Evolutionary conservation across 2,113 vertebrate species (phyloP).

Genomic region (Lagopus muta): DNA sequence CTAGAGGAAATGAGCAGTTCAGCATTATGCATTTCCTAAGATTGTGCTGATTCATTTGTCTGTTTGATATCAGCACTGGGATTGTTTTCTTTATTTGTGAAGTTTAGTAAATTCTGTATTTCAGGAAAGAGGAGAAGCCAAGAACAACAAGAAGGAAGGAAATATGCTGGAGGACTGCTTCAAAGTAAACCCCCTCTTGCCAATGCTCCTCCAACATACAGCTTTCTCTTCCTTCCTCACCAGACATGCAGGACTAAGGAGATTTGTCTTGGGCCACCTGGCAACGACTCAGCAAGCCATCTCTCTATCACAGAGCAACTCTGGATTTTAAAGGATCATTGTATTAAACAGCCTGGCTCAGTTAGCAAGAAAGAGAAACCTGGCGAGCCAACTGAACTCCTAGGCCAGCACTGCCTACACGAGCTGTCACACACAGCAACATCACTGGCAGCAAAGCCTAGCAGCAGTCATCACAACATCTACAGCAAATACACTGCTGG

Average conservation of each 20-base stretch:
- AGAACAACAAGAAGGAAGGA: neutral
- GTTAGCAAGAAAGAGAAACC: neutral
- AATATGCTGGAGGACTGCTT: neutral
- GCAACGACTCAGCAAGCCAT: neutral
- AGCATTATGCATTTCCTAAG: neutral
- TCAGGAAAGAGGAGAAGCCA: neutral
- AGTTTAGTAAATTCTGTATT: neutral
- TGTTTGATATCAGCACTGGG: neutral
- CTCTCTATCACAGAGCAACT: neutral
- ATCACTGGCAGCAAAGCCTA: neutral
- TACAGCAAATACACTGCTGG: neutral
- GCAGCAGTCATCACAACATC: neutral
- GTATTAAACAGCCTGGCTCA: neutral
- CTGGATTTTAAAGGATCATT: neutral
- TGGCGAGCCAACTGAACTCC: neutral
- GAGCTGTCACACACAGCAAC: neutral
- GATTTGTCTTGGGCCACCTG: neutral
- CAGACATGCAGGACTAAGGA: neutral
- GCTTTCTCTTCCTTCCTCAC: neutral
- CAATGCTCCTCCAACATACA: neutral
- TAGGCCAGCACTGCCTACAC: neutral
- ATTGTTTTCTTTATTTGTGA: neutral
- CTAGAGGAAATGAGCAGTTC: neutral
- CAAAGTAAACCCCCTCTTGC: neutral
- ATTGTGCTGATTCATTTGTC: neutral